A percentile compares a stretch with the other conserved stretches of the same genome.
phyloP scores from a whole-genome alignment of 2,797 vertebrate species.

The Lepilemur ruficaudatus region DNA sequence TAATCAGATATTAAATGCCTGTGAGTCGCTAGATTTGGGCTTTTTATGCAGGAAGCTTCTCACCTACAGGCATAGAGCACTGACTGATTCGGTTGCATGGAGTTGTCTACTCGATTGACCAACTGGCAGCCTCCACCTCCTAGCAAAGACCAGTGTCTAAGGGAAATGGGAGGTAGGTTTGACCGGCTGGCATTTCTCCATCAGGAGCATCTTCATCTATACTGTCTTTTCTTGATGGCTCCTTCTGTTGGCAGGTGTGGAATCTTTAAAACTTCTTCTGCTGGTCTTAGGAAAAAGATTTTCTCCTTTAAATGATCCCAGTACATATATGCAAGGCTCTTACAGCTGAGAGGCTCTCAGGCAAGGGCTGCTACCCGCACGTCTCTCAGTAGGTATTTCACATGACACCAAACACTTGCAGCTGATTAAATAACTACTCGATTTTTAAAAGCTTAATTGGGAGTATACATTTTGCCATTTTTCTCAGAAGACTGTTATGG shows the following conservation, averaged over 20 bases:
- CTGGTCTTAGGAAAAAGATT: not conserved
- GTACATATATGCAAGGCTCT: not conserved
- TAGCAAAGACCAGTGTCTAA: not conserved
- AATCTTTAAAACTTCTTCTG: not conserved
- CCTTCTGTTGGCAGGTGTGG: not conserved
- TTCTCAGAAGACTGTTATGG: not conserved
- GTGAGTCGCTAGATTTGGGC: not conserved
- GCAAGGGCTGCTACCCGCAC: accelerated
- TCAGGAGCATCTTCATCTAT: not conserved
- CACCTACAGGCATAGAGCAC: not conserved
- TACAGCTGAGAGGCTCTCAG: not conserved
- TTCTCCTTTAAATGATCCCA: not conserved
- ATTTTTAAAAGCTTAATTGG: not conserved
- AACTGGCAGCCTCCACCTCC: not conserved
- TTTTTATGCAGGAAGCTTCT: not conserved
- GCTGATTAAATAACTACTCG: not conserved
- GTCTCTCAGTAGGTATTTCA: not conserved
- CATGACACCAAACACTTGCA: not conserved
- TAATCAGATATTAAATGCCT: not conserved
- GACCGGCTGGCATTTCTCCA: not conserved
- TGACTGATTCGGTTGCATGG: not conserved
- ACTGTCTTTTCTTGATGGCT: not conserved
- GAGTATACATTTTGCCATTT: not conserved
- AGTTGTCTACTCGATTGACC: not conserved
- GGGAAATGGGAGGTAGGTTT: not conserved